Evolutionary conservation across 2,888 invertebrate species (phyloP).

Genomic region (Papilio protenor): DNA sequence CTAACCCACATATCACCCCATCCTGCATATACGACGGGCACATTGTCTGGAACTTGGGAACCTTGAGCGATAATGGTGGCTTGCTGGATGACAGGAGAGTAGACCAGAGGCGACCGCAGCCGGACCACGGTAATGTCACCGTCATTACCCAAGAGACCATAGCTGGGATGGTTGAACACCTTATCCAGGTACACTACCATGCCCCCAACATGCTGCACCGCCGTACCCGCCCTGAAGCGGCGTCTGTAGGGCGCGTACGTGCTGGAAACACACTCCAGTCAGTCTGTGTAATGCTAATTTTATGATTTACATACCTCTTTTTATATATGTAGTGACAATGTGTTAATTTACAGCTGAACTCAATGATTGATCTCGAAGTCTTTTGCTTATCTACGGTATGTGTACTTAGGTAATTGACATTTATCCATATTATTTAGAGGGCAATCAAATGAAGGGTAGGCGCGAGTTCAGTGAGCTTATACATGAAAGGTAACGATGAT

Average conservation of each 20-base stretch:
- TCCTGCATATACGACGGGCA: slow-evolving; percentile 59
- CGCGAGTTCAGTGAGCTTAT: no score
- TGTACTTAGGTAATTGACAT: no score
- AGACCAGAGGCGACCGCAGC: slow-evolving; percentile 50
- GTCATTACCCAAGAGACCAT: slow-evolving; percentile 51
- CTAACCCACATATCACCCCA: slow-evolving; percentile 63
- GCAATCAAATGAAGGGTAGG: no score
- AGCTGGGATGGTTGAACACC: slow-evolving; percentile 59
- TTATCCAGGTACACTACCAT: slow-evolving; percentile 49
- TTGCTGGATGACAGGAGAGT: slow-evolving; percentile 52
- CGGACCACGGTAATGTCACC: slow-evolving; percentile 60
- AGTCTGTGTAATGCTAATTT: no score
- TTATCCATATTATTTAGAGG: no score
- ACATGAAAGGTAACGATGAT: no score
- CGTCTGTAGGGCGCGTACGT: slow-evolving; percentile 51
- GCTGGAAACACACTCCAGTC: slow-evolving; percentile 49
- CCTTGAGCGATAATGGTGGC: slow-evolving; percentile 50
- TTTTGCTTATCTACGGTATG: no score
- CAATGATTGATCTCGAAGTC: no score
- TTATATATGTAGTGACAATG: no score
- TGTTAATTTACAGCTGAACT: no score
- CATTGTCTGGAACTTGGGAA: slow-evolving; percentile 49
- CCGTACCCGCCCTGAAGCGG: slow-evolving; percentile 51
- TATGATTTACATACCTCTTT: no score
- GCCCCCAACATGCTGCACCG: slow-evolving; percentile 60